Conservation (phyloP, 1,140 invertebrate species). For the Drosophila neocordata region DNA sequence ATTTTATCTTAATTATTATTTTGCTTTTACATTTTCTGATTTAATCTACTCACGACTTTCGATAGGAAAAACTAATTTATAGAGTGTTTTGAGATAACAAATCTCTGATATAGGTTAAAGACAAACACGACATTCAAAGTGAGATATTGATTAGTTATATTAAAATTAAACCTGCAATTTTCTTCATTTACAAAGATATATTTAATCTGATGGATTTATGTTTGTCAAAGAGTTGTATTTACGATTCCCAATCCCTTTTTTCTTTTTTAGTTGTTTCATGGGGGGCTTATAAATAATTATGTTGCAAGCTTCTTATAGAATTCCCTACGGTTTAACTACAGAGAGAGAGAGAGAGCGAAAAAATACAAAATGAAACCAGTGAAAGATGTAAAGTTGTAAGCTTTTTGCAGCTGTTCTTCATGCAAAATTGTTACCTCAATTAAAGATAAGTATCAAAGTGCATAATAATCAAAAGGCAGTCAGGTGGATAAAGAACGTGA, state of each 20-base stretch:
- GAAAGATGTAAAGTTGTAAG: conserved; percentile 29
- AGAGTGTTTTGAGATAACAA: too few species aligned
- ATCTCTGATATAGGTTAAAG: too few species aligned
- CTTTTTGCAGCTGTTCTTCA: conserved; percentile 39
- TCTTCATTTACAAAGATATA: too few species aligned
- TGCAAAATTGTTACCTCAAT: conserved; percentile 72
- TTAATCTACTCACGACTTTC: too few species aligned
- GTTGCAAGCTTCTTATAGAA: neutral
- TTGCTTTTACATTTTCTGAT: too few species aligned
- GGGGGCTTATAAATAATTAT: neutral
- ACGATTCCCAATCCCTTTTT: neutral
- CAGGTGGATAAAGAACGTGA: conserved; percentile 42
- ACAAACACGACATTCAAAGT: too few species aligned
- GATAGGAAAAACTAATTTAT: too few species aligned
- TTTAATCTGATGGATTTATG: too few species aligned
- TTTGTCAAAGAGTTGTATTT: too few species aligned
- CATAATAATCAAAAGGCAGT: conserved; percentile 78
- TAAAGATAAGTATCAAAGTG: conserved; percentile 81
- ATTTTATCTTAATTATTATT: too few species aligned
- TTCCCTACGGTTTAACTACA: neutral
- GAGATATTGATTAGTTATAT: too few species aligned
- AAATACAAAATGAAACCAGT: conserved; percentile 29
- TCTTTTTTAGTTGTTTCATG: neutral
- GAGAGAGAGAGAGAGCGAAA: conserved; percentile 13
- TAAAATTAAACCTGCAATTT: too few species aligned